Evolutionary conservation across 1,140 invertebrate genomes (phyloP).

Genomic region (Phortica variegata): DNA sequence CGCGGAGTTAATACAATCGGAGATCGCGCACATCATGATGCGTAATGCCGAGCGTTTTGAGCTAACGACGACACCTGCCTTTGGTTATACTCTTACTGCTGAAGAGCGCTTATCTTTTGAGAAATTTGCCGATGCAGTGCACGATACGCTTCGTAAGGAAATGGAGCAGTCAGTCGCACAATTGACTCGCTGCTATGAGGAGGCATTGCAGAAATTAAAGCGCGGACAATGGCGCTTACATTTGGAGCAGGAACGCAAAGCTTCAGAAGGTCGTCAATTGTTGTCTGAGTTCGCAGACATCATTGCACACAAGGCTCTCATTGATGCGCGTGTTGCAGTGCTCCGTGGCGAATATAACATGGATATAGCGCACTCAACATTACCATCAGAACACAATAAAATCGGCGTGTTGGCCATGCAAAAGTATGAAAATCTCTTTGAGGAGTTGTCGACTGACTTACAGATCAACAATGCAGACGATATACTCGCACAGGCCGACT

Average conservation of each 20-base stretch:
- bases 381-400: neutral
- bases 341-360: conserved; percentile 58
- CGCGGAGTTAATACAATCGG: conserved; percentile 70
- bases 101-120: conserved; percentile 67
- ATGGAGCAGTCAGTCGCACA: conserved; percentile 69
- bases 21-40: conserved; percentile 70
- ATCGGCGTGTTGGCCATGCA: conserved; percentile 15
- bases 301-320: conserved; percentile 73
- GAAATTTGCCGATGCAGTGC: conserved; percentile 69
- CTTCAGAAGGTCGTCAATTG: conserved; percentile 60
- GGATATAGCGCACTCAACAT: neutral
- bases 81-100: conserved; percentile 62
- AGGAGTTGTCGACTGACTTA: conserved; percentile 26
- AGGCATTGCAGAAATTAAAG: conserved; percentile 59
- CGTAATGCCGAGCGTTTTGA: conserved; percentile 68
- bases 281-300: conserved; percentile 72
- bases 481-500: conserved; percentile 29
- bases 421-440: conserved; percentile 29
- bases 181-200: conserved; percentile 67
- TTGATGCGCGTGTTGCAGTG: conserved; percentile 70
- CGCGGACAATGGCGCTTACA: conserved; percentile 45
- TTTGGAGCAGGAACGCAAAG: conserved; percentile 59
- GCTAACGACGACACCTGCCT: conserved; percentile 58
- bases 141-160: conserved; percentile 67
- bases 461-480: conserved; percentile 28